Conservation (phyloP, 2,888 invertebrate genomes). For the Drosophila peninsularis region DNA sequence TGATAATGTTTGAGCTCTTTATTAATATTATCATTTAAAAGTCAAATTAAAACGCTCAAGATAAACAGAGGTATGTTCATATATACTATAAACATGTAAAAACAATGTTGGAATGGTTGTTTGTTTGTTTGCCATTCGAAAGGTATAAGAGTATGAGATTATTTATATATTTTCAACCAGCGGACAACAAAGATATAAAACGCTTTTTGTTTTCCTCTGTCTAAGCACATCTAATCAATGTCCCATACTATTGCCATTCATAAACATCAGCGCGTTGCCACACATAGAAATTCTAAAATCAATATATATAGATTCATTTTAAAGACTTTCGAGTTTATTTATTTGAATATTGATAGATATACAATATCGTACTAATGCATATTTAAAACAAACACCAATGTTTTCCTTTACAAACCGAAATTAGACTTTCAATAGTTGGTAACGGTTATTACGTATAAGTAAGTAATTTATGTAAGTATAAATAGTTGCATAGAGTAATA, state of each 20-base stretch:
- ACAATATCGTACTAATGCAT: constrained; percentile 51
- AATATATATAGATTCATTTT: neutral
- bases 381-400: constrained; percentile 71
- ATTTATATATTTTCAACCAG: no score
- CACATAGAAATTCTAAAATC: neutral
- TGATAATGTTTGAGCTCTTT: constrained; percentile 8
- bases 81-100: neutral
- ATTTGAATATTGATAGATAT: constrained; percentile 49
- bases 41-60: no score
- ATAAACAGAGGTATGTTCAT: neutral
- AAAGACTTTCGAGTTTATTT: constrained; percentile 41
- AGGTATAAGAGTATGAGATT: no score
- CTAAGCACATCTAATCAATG: no score
- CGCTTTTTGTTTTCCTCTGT: neutral
- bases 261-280: neutral
- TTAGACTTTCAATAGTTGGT: constrained; percentile 23
- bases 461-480: constrained; percentile 41
- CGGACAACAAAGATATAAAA: neutral
- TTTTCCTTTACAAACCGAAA: constrained; percentile 55
- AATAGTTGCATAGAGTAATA: constrained; percentile 45
- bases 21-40: neutral
- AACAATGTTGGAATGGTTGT: neutral
- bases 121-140: neutral
- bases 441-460: constrained; percentile 38
- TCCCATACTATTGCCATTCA: no score